Conservation (phyloP, 2,888 invertebrate species). For the Trissonchulus sp. region DNA sequence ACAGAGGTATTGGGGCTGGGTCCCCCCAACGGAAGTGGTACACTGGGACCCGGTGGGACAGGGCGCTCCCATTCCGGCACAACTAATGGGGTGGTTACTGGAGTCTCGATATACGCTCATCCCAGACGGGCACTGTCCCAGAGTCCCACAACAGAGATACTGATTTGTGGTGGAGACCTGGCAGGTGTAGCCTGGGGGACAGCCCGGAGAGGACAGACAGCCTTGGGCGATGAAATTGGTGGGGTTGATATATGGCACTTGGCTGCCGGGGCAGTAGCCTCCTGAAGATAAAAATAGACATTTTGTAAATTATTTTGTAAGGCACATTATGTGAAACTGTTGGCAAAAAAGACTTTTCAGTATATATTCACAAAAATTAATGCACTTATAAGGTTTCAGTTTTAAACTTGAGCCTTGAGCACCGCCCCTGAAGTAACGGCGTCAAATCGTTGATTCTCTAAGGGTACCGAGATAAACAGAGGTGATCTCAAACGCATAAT, state of each 20-base stretch:
- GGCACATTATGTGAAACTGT: too few relatives aligned
- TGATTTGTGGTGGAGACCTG: constrained; percentile 8
- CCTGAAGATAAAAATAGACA: too few relatives aligned
- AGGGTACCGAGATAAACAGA: too few relatives aligned
- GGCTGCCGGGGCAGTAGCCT: constrained; percentile 18
- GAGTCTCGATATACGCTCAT: not conserved
- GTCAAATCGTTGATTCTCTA: too few relatives aligned
- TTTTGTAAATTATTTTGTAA: too few relatives aligned
- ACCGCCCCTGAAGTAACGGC: too few relatives aligned
- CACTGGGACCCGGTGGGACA: not conserved
- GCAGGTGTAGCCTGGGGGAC: constrained; percentile 15
- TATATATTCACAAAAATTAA: too few relatives aligned
- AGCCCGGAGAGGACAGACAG: not conserved
- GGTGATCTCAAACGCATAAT: too few relatives aligned
- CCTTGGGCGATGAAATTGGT: constrained; percentile 15
- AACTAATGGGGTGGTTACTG: not conserved
- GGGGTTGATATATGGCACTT: constrained; percentile 6
- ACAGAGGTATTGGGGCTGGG: not conserved
- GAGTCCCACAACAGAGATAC: constrained; percentile 6
- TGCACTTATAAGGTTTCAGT: too few relatives aligned
- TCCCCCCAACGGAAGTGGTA: not conserved
- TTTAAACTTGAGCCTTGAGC: too few relatives aligned
- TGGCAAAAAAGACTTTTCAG: too few relatives aligned
- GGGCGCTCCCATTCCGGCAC: not conserved
- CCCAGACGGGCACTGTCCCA: constrained; percentile 4